Conservation (phyloP, 2,113 vertebrate genomes). For the Ginglymostoma cirratum region DNA sequence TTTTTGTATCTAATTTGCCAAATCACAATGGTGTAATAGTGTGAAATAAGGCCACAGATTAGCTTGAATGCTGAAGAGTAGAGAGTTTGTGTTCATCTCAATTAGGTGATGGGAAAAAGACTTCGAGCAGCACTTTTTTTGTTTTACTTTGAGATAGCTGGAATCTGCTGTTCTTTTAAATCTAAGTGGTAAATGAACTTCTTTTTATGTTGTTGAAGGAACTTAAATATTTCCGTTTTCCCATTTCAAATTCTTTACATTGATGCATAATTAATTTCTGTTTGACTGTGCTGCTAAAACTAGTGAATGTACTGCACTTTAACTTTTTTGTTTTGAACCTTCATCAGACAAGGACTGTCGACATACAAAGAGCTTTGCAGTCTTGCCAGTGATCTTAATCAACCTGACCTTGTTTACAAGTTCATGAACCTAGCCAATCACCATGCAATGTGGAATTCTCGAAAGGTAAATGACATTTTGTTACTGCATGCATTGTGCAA, state of each 20-base stretch:
- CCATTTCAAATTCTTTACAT: not conserved
- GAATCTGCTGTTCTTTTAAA: not conserved
- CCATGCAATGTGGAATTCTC: constrained; percentile 98
- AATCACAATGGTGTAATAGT: too few species aligned
- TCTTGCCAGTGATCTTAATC: constrained; percentile 92
- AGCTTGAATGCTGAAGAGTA: not conserved
- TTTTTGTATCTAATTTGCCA: too few species aligned
- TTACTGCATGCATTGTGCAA: not conserved
- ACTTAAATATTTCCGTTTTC: constrained; percentile 43
- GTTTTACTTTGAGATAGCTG: not conserved
- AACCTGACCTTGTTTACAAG: constrained; percentile 95
- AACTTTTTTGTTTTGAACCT: not conserved
- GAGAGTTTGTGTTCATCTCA: too few species aligned
- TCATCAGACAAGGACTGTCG: constrained; percentile 79
- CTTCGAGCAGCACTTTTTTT: not conserved
- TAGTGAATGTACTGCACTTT: not conserved
- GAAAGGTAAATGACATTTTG: constrained; percentile 70
- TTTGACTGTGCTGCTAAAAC: not conserved
- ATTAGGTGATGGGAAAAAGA: not conserved
- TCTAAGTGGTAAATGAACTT: too few species aligned
- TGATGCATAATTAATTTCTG: not conserved
- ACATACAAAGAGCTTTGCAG: constrained; percentile 98
- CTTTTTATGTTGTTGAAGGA: not conserved
- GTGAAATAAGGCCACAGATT: not conserved
- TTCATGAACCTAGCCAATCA: constrained; percentile 99